Conservation (phyloP, 2,113 vertebrate species). For the Notechis scutatus region DNA sequence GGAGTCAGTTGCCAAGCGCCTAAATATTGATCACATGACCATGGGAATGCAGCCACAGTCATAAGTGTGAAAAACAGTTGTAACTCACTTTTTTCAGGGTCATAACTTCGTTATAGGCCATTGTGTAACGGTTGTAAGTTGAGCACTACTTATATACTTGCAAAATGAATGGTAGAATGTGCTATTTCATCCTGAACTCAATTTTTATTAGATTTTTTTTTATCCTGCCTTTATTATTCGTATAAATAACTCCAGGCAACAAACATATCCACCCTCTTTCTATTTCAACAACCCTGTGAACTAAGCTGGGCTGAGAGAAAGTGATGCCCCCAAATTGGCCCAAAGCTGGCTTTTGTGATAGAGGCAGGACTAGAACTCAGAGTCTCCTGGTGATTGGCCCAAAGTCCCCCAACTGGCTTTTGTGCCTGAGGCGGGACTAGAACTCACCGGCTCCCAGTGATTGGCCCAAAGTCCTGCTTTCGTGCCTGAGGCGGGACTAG, state of each 20-base stretch:
- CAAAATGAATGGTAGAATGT: not conserved
- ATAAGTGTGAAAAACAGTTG: not conserved
- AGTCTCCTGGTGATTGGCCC: too few species aligned
- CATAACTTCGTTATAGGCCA: not conserved
- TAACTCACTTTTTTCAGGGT: not conserved
- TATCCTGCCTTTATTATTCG: not conserved
- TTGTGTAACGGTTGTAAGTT: not conserved
- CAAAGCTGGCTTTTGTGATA: accelerated
- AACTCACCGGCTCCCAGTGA: too few species aligned
- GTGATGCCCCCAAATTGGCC: not conserved
- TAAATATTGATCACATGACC: not conserved
- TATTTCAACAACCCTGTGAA: not conserved
- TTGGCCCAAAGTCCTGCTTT: too few species aligned
- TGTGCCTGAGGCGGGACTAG: too few species aligned
- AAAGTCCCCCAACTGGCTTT: too few species aligned
- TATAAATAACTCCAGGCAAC: not conserved
- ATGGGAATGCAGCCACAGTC: not conserved
- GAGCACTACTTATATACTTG: not conserved
- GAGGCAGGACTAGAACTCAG: too few species aligned
- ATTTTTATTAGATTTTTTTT: not conserved
- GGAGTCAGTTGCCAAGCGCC: too few species aligned
- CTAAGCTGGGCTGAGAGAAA: not conserved
- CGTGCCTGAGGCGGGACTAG: too few species aligned
- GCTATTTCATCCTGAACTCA: not conserved
- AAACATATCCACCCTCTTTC: too few species aligned